phyloP scores from a whole-genome alignment of 2,113 vertebrate species.

The Mirza zaza region DNA sequence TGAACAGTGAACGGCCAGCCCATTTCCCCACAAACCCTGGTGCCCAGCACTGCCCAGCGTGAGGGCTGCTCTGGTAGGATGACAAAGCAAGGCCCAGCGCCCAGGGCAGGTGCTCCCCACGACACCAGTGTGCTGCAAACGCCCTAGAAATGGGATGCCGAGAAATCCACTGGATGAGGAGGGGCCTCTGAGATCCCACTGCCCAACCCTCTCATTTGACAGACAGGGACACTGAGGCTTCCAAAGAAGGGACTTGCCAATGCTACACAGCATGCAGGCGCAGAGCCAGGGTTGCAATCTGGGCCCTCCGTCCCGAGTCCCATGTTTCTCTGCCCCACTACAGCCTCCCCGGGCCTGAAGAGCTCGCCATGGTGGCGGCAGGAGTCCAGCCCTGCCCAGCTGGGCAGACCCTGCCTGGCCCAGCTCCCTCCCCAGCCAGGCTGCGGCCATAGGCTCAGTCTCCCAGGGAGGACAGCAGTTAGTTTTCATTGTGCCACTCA shows the following conservation, averaged over 20 bases:
- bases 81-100: not conserved
- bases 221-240: not conserved
- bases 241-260: not conserved
- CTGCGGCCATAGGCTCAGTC: not conserved
- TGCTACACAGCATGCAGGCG: not conserved
- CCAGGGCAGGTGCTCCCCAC: not conserved
- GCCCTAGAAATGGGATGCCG: not conserved
- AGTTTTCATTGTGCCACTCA: conserved; percentile 63
- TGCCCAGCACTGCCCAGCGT: not conserved
- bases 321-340: not conserved
- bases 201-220: not conserved
- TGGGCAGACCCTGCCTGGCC: not conserved
- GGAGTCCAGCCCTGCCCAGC: not conserved
- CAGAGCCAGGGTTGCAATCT: not conserved
- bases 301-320: not conserved
- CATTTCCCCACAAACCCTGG: not conserved
- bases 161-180: not conserved
- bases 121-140: not conserved
- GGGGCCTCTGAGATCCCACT: not conserved
- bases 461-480: conserved; percentile 52
- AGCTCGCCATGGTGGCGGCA: not conserved
- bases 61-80: not conserved
- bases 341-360: not conserved
- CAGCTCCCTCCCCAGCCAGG: not conserved
- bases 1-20: not conserved